A percentile compares a stretch with the other conserved stretches of the same genome.
Conservation (phyloP, 2,113 vertebrate species). For the Alces alces region DNA sequence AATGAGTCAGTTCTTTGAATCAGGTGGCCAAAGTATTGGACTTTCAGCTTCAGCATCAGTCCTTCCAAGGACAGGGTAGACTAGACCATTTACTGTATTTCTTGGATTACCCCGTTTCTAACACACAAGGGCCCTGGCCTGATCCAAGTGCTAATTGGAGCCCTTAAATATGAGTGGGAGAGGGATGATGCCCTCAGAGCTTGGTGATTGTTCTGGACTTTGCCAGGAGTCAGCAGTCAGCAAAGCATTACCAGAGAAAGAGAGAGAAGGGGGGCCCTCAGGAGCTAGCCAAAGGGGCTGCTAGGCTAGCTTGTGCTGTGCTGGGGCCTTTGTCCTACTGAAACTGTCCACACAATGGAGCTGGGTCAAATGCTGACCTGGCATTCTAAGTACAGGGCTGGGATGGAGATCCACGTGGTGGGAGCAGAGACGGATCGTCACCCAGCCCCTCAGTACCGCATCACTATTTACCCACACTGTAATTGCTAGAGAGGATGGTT, state of each 20-base stretch:
- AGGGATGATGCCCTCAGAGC: constrained; percentile 35
- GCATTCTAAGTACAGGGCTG: constrained; percentile 23
- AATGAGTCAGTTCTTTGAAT: not conserved
- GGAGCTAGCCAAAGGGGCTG: constrained; percentile 52
- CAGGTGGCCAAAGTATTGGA: not conserved
- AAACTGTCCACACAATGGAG: constrained; percentile 66
- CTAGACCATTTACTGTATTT: not conserved
- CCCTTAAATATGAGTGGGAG: not conserved
- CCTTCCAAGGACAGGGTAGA: not conserved
- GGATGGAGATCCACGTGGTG: not conserved
- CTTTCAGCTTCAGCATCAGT: not conserved
- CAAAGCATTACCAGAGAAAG: constrained; percentile 63
- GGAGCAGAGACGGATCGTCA: not conserved
- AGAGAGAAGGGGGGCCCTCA: constrained; percentile 24
- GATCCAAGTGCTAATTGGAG: not conserved
- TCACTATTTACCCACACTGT: not conserved
- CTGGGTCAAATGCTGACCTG: constrained; percentile 54
- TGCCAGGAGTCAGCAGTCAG: constrained; percentile 77
- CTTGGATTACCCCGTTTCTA: not conserved
- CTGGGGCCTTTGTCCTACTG: constrained; percentile 55
- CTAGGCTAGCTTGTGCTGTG: constrained; percentile 62
- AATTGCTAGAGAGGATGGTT: not conserved
- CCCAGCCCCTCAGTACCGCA: not conserved
- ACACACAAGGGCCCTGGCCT: not conserved
- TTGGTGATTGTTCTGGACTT: constrained; percentile 76